Evolutionary conservation across 2,113 vertebrate species (phyloP).

Genomic region (Struthidea cinerea): DNA sequence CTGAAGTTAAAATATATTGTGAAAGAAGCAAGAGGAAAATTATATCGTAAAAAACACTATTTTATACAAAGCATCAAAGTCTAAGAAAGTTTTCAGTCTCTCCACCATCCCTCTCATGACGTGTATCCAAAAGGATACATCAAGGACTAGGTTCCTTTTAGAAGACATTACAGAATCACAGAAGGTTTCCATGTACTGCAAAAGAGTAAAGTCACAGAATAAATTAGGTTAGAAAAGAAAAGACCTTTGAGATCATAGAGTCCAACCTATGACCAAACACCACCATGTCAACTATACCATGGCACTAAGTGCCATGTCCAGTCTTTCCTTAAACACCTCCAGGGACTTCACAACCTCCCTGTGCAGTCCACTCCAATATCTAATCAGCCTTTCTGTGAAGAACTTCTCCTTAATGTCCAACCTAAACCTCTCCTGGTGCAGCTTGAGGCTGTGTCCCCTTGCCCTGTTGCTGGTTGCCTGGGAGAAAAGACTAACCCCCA

Average conservation of each 20-base stretch:
- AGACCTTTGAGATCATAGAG: neutral
- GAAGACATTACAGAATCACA: neutral
- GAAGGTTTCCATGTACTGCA: neutral
- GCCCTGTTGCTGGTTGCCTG: neutral
- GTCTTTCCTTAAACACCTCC: neutral
- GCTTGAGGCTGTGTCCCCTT: neutral
- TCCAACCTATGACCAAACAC: neutral
- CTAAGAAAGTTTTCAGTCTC: neutral
- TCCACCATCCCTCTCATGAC: neutral
- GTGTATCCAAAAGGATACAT: neutral
- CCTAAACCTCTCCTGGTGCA: neutral
- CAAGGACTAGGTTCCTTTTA: neutral
- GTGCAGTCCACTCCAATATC: neutral
- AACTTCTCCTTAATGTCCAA: neutral
- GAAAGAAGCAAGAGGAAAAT: neutral
- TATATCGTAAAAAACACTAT: neutral
- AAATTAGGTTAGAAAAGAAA: neutral
- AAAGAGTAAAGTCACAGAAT: neutral
- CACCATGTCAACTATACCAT: neutral
- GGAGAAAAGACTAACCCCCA: neutral
- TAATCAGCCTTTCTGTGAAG: neutral
- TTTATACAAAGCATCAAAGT: neutral
- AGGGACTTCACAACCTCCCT: neutral
- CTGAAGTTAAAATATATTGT: neutral
- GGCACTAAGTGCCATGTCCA: neutral